Evolutionary conservation across 1,140 invertebrate species (phyloP).

Genomic region (Vanessa atalanta): DNA sequence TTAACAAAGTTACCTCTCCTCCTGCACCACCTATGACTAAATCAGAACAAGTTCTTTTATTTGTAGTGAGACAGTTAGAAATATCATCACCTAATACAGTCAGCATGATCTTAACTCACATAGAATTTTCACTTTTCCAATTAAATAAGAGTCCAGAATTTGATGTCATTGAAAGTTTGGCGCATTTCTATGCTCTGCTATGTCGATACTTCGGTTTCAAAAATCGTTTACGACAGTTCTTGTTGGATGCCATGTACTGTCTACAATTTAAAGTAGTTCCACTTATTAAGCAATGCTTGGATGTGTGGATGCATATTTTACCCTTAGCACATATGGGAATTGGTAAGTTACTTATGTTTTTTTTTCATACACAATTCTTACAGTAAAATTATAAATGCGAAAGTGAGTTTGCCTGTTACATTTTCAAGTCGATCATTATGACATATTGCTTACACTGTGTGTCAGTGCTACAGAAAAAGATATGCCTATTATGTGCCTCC

Average conservation of each 20-base stretch:
- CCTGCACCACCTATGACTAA: conserved; percentile 66
- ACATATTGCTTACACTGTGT: background rate
- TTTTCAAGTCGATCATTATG: too few species aligned
- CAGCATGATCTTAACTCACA: conserved; percentile 50
- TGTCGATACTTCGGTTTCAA: conserved; percentile 66
- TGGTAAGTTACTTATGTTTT: conserved; percentile 49
- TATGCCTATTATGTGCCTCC: background rate
- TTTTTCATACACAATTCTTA: background rate
- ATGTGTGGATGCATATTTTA: conserved; percentile 71
- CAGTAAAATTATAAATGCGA: too few species aligned
- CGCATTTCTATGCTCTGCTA: conserved; percentile 71
- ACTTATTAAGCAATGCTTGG: conserved; percentile 67
- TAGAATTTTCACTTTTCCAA: conserved; percentile 69
- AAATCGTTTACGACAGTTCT: conserved; percentile 64
- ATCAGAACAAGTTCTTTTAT: conserved; percentile 66
- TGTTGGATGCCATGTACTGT: conserved; percentile 77
- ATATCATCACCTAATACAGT: conserved; percentile 37
- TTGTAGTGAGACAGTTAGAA: conserved; percentile 54
- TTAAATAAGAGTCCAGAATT: conserved; percentile 65
- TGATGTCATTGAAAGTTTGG: conserved; percentile 60
- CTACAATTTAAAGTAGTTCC: conserved; percentile 66
- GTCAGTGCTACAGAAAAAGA: too few species aligned
- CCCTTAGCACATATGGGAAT: conserved; percentile 64
- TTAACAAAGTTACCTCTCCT: conserved; percentile 48
- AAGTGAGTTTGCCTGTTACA: too few species aligned